Percentiles rank a stretch among this genome's conserved stretches.
Conservation (phyloP, 2,113 vertebrate species). For the Varanus salvator region DNA sequence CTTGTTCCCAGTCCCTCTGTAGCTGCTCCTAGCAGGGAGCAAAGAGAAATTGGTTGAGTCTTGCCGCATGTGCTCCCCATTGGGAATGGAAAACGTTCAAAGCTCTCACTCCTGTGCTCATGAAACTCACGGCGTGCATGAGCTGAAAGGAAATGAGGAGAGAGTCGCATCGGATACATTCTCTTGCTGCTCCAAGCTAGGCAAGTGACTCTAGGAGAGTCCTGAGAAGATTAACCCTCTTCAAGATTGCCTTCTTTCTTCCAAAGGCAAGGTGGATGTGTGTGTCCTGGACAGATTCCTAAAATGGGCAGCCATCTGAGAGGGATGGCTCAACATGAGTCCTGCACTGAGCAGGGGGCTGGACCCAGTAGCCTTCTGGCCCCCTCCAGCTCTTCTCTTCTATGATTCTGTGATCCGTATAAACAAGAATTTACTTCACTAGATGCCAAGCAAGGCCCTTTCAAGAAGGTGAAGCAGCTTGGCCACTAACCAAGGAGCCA, state of each 20-base stretch:
- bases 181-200: not conserved
- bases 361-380: no score
- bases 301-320: no score
- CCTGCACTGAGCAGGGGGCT: no score
- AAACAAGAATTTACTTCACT: not conserved
- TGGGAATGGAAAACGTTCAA: slow-evolving; percentile 7
- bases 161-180: not conserved
- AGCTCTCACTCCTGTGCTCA: not conserved
- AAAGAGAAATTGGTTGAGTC: not conserved
- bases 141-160: not conserved
- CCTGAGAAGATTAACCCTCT: not conserved
- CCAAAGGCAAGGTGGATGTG: not conserved
- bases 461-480: not conserved
- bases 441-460: not conserved
- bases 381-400: no score
- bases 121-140: not conserved
- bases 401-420: not conserved
- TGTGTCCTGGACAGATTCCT: not conserved
- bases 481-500: not conserved
- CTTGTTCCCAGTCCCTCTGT: not conserved
- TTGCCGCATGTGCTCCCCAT: not conserved
- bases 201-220: not conserved
- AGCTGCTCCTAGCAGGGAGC: slow-evolving; percentile 4
- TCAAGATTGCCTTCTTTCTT: not conserved
- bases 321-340: no score